Evolutionary conservation across 2,888 invertebrate genomes (phyloP).

Genomic region (Megalurothrips usitatus): DNA sequence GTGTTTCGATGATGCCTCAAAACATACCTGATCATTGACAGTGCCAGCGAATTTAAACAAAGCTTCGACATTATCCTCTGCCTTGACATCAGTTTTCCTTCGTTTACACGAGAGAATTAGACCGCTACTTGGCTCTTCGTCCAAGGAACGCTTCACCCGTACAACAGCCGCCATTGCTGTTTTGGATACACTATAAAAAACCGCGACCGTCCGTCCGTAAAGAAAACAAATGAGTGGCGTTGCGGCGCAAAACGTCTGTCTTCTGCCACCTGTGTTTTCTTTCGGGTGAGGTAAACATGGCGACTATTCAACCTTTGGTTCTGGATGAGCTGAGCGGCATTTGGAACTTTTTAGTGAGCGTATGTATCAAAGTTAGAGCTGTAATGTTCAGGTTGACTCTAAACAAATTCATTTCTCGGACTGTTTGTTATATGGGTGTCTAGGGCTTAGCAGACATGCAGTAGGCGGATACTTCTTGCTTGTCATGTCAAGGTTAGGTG

Average conservation of each 20-base stretch:
- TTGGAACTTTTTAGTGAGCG: slow-evolving; percentile 17
- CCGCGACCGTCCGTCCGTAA: too few relatives aligned
- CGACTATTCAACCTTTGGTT: background rate
- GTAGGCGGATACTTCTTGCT: background rate
- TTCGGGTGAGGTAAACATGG: slow-evolving; percentile 15
- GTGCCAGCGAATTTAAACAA: slow-evolving; percentile 70
- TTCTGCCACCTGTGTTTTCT: background rate
- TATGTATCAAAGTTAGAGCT: background rate
- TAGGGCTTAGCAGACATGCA: too few relatives aligned
- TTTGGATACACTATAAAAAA: too few relatives aligned
- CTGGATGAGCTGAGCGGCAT: slow-evolving; percentile 2
- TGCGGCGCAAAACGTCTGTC: background rate
- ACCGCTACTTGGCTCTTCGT: slow-evolving; percentile 66
- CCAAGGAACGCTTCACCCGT: slow-evolving; percentile 66
- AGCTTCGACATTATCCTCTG: slow-evolving; percentile 44
- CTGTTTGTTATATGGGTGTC: too few relatives aligned
- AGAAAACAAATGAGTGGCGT: too few relatives aligned
- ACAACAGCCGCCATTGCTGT: slow-evolving; percentile 54
- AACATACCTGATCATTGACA: slow-evolving; percentile 58
- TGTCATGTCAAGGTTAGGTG: slow-evolving; percentile 22
- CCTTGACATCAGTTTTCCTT: slow-evolving; percentile 53
- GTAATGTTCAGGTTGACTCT: too few relatives aligned
- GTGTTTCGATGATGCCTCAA: background rate
- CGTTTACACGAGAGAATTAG: slow-evolving; percentile 68
- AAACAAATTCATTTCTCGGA: too few relatives aligned